Conservation (phyloP, 2,113 vertebrate species). For the Oryzias javanicus region DNA sequence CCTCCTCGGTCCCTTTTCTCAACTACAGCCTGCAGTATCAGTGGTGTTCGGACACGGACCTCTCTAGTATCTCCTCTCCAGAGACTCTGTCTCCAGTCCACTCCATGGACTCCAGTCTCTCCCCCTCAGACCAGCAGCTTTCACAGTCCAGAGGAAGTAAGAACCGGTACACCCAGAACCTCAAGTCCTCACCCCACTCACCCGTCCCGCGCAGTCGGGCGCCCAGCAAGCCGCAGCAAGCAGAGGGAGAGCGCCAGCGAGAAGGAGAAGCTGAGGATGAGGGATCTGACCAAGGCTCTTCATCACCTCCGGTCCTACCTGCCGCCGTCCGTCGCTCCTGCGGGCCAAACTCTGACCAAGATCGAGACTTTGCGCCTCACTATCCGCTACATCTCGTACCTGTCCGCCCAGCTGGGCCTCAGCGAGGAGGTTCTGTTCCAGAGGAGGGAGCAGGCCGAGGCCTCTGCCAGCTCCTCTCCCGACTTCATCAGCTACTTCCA, state of each 20-base stretch:
- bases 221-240: slow-evolving; percentile 77
- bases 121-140: slow-evolving; percentile 58
- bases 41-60: slow-evolving; percentile 79
- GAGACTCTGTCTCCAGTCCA: slow-evolving; percentile 74
- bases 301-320: slow-evolving; percentile 81
- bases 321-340: slow-evolving; percentile 78
- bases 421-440: slow-evolving; percentile 71
- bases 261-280: slow-evolving; percentile 83
- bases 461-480: slow-evolving; percentile 45
- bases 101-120: slow-evolving; percentile 73
- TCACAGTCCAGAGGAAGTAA: slow-evolving; percentile 35
- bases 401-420: slow-evolving; percentile 78
- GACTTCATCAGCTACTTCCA: slow-evolving; percentile 68
- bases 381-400: slow-evolving; percentile 80
- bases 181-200: slow-evolving; percentile 22
- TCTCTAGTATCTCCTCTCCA: slow-evolving; percentile 74
- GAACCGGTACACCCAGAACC: slow-evolving; percentile 14
- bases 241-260: slow-evolving; percentile 83
- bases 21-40: slow-evolving; percentile 64
- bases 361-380: slow-evolving; percentile 82
- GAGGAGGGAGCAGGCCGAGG: slow-evolving; percentile 56
- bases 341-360: slow-evolving; percentile 80
- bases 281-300: slow-evolving; percentile 80
- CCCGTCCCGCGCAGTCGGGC: no score
- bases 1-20: slow-evolving; percentile 52